Percentiles rank a stretch among this genome's conserved stretches.
Conservation (phyloP, 1,140 invertebrate species). For the Zaprionus davidi region DNA sequence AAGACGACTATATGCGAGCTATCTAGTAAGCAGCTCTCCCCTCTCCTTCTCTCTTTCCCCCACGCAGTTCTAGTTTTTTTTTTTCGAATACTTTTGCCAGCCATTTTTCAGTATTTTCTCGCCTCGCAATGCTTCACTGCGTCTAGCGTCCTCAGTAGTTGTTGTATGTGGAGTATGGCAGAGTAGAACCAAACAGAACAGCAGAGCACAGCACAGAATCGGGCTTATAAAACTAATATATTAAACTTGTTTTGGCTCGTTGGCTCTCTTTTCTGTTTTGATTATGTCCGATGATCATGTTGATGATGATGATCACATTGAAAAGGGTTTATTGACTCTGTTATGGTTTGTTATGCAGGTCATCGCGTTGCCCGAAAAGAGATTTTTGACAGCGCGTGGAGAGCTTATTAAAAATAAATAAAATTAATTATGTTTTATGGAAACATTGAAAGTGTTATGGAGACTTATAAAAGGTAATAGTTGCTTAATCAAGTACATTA, state of each 20-base stretch:
- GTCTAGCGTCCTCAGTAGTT: constrained; percentile 11
- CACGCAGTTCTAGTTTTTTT: constrained; percentile 23
- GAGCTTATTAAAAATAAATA: background rate
- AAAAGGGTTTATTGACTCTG: constrained; percentile 63
- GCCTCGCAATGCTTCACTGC: constrained; percentile 47
- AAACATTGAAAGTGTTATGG: background rate
- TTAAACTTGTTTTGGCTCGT: constrained; percentile 56
- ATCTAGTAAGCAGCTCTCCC: background rate
- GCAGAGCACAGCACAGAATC: constrained; percentile 6
- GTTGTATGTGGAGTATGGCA: constrained; percentile 21
- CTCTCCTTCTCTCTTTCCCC: background rate
- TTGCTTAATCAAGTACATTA: no score
- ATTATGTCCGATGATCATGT: constrained; percentile 45
- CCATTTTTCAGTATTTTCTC: constrained; percentile 43
- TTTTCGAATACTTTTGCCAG: constrained; percentile 12
- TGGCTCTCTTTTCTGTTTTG: constrained; percentile 43
- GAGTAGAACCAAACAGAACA: constrained; percentile 1
- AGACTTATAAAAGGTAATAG: background rate
- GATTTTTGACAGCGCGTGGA: background rate
- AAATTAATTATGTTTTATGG: background rate
- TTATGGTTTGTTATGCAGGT: constrained; percentile 37
- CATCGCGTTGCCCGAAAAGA: background rate
- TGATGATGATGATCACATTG: background rate
- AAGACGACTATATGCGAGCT: constrained; percentile 27
- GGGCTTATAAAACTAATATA: constrained; percentile 30